Base-by-base conservation (phyloP, 2,797 vertebrate genomes). In the Muscicapa comitata region DNA sequence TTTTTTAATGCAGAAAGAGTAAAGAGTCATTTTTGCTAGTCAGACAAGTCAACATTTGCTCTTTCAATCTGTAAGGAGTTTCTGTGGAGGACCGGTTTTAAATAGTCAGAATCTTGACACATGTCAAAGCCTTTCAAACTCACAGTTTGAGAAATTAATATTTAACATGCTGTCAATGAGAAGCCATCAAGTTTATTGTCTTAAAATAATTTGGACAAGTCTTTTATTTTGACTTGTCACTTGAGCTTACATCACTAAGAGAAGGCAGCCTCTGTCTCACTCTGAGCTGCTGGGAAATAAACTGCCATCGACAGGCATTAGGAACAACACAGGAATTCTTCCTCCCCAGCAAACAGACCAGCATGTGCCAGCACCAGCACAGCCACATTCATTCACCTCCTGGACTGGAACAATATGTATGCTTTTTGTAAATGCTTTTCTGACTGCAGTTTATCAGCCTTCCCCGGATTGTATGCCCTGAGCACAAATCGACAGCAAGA, bases 151-250 rank as follows among this genome's bases (percentile, higher is more conserved):
- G 68, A 84, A 93, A 85, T 75, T 83, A 57, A 90, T 76, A 75
- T 93, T 96, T 94, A 91, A 84, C 77, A 83, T 75, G 70, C 72
- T 95, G 86, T 88, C 57, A 68, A 74, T 84, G 65, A 94, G 63
- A 26, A 91, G 47, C 47, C 70, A 50, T 85, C 92, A 90, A 9
- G 26, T 68, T 88, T 71, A 66, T 59, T 83, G 47, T 80, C 75
- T 94, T 74, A 57, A 86, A 95, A 68, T 82, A 67, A 57, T 71
- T 13, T 63, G 71, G 86, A 87, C 84, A 94, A 48, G 35, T 29
- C 84, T 85, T 94, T 63, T 61, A 67, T 86, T 93, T 85, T 50
- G 65, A 81, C 85, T 86, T 88, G 88, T 88, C 86, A 91, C 86
- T 96, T 74, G 62, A 92, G 61, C 79, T 96, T 73, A 80, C 54